Percentiles rank a stretch among this genome's conserved stretches.
phyloP scores from a whole-genome alignment of 2,888 invertebrate genomes.

The Lasioglossum oenotherae region DNA sequence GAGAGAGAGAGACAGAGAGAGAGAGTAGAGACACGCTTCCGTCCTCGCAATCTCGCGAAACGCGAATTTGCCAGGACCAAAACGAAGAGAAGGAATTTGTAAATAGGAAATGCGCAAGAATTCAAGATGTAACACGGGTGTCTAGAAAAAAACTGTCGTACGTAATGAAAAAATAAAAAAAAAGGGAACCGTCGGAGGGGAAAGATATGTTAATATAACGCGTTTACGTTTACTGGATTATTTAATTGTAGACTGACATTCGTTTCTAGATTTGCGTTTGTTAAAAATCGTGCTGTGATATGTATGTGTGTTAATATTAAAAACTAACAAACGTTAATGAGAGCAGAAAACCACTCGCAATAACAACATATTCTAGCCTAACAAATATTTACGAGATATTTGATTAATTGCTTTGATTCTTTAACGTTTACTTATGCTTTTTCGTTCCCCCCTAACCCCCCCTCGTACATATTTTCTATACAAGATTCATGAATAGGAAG shows the following conservation, averaged over 20 bases:
- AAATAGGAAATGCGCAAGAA: slow-evolving; percentile 45
- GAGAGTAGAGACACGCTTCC: slow-evolving; percentile 11
- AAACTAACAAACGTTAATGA: slow-evolving; percentile 66
- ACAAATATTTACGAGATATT: slow-evolving; percentile 63
- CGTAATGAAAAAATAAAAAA: slow-evolving; percentile 53
- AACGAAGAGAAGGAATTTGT: slow-evolving; percentile 39
- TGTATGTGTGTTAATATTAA: slow-evolving; percentile 71
- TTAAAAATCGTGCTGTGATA: slow-evolving; percentile 83
- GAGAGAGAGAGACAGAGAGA: background rate
- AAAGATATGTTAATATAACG: slow-evolving; percentile 78
- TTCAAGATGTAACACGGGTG: slow-evolving; percentile 40
- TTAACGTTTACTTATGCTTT: slow-evolving; percentile 69
- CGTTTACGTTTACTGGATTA: slow-evolving; percentile 76
- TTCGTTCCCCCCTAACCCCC: slow-evolving; percentile 36
- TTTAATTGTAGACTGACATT: slow-evolving; percentile 77
- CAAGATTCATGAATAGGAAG: slow-evolving; percentile 63
- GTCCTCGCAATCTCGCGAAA: slow-evolving; percentile 9
- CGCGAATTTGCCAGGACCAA: background rate
- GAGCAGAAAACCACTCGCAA: slow-evolving; percentile 37
- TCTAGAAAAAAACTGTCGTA: slow-evolving; percentile 42
- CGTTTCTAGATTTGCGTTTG: slow-evolving; percentile 75
- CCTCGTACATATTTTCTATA: slow-evolving; percentile 70
- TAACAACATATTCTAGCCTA: slow-evolving; percentile 65
- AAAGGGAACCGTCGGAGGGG: slow-evolving; percentile 22
- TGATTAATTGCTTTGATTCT: slow-evolving; percentile 66